A percentile compares a stretch with the other conserved stretches of the same genome.
Conservation (phyloP, 2,888 invertebrate species). For the Leptinotarsa rubiginosa region DNA sequence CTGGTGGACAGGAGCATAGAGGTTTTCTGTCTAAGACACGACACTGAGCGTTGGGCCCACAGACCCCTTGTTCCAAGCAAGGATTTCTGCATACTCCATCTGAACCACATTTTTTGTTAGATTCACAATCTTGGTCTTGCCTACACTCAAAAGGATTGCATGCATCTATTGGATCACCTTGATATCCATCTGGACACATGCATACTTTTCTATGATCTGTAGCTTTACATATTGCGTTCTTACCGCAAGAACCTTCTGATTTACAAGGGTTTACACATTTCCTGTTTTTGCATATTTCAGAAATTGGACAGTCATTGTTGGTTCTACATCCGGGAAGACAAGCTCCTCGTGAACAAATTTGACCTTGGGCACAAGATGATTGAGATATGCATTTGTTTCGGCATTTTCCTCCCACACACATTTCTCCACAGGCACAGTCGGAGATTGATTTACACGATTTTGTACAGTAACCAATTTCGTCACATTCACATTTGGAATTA, state of each 20-base stretch:
- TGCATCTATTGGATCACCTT: constrained; percentile 82
- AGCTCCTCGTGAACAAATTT: constrained; percentile 78
- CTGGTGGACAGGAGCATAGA: constrained; percentile 82
- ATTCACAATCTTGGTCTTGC: constrained; percentile 80
- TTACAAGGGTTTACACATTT: constrained; percentile 80
- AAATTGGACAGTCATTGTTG: constrained; percentile 82
- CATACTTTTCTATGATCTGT: constrained; percentile 87
- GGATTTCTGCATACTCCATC: constrained; percentile 85
- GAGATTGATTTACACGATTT: constrained; percentile 74
- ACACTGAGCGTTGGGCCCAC: constrained; percentile 88
- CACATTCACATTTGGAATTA: constrained; percentile 83
- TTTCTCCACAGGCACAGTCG: constrained; percentile 86
- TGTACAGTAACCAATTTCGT: constrained; percentile 80
- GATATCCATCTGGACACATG: constrained; percentile 87
- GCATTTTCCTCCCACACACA: constrained; percentile 80
- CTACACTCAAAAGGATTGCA: constrained; percentile 84
- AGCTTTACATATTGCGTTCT: constrained; percentile 82
- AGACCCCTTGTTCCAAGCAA: constrained; percentile 79
- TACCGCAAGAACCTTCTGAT: constrained; percentile 79
- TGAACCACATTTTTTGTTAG: constrained; percentile 79
- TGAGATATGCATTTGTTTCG: constrained; percentile 77
- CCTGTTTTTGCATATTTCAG: constrained; percentile 78
- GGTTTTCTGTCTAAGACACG: constrained; percentile 80
- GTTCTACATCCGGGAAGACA: constrained; percentile 85
- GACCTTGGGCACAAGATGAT: constrained; percentile 79